phyloP scores from a whole-genome alignment of 1,140 invertebrate species.

The Saxidomus purpurata region DNA sequence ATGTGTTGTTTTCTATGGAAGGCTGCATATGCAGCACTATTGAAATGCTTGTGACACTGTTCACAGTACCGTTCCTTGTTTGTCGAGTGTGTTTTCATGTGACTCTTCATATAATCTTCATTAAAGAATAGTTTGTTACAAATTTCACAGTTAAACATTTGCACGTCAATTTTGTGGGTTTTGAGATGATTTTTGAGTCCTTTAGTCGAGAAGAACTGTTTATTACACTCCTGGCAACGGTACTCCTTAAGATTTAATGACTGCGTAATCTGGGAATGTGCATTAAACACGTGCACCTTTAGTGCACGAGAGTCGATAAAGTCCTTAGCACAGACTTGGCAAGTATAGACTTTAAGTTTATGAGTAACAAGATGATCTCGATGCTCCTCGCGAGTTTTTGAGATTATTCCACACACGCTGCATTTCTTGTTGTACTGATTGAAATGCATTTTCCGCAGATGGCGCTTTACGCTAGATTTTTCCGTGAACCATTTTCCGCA shows the following conservation, averaged over 20 bases:
- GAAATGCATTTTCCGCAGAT: slow-evolving; percentile 65
- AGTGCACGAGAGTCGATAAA: slow-evolving; percentile 60
- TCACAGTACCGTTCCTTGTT: slow-evolving; percentile 54
- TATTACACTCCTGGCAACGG: slow-evolving; percentile 57
- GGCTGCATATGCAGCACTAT: slow-evolving; percentile 31
- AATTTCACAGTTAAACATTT: slow-evolving; percentile 54
- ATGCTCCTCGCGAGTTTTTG: slow-evolving; percentile 61
- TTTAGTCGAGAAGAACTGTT: slow-evolving; percentile 63
- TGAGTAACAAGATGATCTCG: slow-evolving; percentile 56
- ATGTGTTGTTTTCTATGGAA: slow-evolving; percentile 65
- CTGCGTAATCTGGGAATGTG: slow-evolving; percentile 58
- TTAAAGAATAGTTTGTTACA: slow-evolving; percentile 61
- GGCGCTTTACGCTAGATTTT: slow-evolving; percentile 62
- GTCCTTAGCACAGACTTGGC: slow-evolving; percentile 61
- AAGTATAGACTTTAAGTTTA: slow-evolving; percentile 61
- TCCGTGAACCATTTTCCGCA: slow-evolving; percentile 90
- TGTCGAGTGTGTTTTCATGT: slow-evolving; percentile 49
- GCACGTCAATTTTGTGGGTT: slow-evolving; percentile 36
- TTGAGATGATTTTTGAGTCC: slow-evolving; percentile 62
- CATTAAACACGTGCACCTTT: slow-evolving; percentile 62
- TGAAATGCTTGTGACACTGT: slow-evolving; percentile 63
- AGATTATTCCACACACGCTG: slow-evolving; percentile 55
- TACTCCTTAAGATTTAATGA: slow-evolving; percentile 49
- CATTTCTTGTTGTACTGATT: slow-evolving; percentile 68
- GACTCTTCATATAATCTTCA: slow-evolving; percentile 39